Percentiles rank a stretch among this genome's conserved stretches.
These are phyloP conservation scores for Propithecus coquereli DNA, from an alignment of 2,113 vertebrate genomes.

Conservation along the genomic window DNA sequence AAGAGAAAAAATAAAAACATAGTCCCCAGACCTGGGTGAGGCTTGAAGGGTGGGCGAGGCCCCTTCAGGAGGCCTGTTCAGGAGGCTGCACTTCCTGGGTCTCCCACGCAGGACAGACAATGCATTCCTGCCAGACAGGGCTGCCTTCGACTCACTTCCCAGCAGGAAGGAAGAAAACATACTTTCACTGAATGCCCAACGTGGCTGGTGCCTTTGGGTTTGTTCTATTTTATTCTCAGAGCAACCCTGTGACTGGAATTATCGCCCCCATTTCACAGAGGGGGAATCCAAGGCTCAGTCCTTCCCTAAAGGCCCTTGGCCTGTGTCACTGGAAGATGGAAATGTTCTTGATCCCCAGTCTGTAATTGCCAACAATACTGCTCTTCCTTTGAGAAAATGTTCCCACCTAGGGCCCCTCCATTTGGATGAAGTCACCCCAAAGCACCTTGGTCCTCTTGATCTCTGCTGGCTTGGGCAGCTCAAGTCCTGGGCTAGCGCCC, in stretches of 20 bases:
- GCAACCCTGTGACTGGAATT: neutral
- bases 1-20: neutral
- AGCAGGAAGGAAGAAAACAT: neutral
- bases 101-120: constrained; percentile 21
- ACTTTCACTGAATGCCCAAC: neutral
- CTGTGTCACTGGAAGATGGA: neutral
- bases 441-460: neutral
- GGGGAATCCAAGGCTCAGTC: neutral
- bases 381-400: neutral
- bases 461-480: neutral
- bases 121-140: constrained; percentile 42
- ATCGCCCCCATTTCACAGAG: neutral
- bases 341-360: neutral
- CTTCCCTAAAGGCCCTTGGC: neutral
- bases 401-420: neutral
- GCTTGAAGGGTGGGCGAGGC: neutral
- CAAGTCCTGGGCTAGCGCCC: neutral
- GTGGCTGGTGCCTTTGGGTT: neutral
- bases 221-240: constrained; percentile 4
- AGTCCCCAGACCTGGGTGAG: neutral
- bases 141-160: neutral
- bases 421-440: neutral
- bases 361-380: neutral
- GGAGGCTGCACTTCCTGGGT: neutral
- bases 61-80: neutral